These are phyloP conservation scores for Eupelmus urozonus DNA, from an alignment of 2,888 invertebrate species.

Conservation along the genomic window DNA sequence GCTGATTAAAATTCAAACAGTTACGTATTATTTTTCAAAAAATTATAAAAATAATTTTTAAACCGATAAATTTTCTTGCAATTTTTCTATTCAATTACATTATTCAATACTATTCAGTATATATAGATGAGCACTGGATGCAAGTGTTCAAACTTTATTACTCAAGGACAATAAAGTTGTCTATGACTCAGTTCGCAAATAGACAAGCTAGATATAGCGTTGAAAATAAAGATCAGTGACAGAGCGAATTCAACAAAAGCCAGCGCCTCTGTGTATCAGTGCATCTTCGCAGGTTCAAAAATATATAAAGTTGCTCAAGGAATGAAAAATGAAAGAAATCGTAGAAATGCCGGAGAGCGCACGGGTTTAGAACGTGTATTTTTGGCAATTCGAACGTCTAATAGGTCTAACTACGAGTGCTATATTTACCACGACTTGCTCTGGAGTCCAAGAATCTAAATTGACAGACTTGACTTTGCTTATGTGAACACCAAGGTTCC, in stretches of 20 bases:
- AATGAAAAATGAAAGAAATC: conserved; percentile 19
- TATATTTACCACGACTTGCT: conserved; percentile 90
- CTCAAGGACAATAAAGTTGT: conserved; percentile 54
- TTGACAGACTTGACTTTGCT: conserved; percentile 99
- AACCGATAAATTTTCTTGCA: too few species aligned
- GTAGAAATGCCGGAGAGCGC: too few species aligned
- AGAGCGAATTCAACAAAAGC: conserved; percentile 5
- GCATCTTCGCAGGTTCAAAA: too few species aligned
- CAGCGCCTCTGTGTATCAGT: too few species aligned
- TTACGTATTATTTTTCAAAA: too few species aligned
- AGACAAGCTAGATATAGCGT: conserved; percentile 21
- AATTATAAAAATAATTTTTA: too few species aligned
- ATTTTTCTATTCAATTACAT: neutral
- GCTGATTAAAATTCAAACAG: too few species aligned
- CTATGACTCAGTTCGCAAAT: conserved; percentile 52
- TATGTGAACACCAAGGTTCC: conserved; percentile 98
- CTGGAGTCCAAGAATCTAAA: conserved; percentile 98
- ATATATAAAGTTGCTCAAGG: too few species aligned
- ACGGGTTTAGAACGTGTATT: conserved; percentile 38
- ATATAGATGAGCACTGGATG: neutral
- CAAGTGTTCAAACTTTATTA: conserved; percentile 35
- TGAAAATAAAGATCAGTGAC: conserved; percentile 15
- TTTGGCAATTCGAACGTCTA: conserved; percentile 14
- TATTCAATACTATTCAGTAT: conserved; percentile 5
- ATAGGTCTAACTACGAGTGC: conserved; percentile 22